Conservation (phyloP, 2,888 invertebrate genomes). For the Conops quadrifasciatus region DNA sequence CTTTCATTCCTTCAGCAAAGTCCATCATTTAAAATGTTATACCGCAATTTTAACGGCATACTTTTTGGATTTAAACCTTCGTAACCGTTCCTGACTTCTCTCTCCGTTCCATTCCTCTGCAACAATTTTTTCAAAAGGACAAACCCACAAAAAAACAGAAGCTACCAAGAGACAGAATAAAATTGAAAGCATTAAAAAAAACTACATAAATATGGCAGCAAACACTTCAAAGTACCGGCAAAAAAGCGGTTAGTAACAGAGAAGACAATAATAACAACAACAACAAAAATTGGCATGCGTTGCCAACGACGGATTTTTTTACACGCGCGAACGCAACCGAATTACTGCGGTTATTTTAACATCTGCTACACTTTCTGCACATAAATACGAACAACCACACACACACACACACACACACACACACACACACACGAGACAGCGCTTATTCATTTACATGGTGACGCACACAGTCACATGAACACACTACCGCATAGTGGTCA, state of each 20-base stretch:
- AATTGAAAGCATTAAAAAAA: neutral
- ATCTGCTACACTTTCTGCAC: constrained; percentile 24
- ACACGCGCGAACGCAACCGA: constrained; percentile 29
- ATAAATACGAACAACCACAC: neutral
- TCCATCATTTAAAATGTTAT: constrained; percentile 26
- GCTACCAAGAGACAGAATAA: neutral
- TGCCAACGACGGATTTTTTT: constrained; percentile 28
- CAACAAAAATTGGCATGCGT: constrained; percentile 7
- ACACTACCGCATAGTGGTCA: neutral
- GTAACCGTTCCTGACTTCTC: too few relatives aligned
- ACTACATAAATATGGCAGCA: neutral
- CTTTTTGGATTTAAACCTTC: constrained; percentile 4
- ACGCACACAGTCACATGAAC: constrained; percentile 9
- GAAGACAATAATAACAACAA: neutral
- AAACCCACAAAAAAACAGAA: neutral
- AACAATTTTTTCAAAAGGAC: neutral
- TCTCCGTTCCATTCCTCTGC: neutral
- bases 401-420: neutral
- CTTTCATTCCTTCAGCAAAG: constrained; percentile 18
- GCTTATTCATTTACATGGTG: neutral
- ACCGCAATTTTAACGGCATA: constrained; percentile 29
- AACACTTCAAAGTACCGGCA: neutral
- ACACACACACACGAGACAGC: neutral
- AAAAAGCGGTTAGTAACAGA: neutral
- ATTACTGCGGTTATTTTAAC: constrained; percentile 34